phyloP scores from a whole-genome alignment of 2,888 invertebrate genomes.

The Xanthia togata region DNA sequence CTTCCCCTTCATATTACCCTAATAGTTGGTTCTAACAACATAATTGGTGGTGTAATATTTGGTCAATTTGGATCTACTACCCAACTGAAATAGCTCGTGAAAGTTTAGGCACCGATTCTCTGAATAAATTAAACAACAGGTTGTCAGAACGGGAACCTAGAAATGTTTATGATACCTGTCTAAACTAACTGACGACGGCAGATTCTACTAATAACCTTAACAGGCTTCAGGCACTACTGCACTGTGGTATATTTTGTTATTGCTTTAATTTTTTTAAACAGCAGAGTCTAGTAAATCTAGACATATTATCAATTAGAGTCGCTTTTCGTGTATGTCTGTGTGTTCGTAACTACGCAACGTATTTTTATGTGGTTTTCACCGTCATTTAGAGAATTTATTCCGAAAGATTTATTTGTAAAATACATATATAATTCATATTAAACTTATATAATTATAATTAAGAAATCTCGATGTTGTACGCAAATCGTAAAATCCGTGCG shows the following conservation, averaged over 20 bases:
- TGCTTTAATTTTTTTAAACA: neutral
- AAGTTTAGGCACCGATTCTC: conserved; percentile 42
- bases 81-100: conserved; percentile 27
- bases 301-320: neutral
- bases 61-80: conserved; percentile 47
- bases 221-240: neutral
- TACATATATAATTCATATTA: neutral
- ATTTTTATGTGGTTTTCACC: neutral
- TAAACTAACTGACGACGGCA: conserved; percentile 46
- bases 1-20: conserved; percentile 23
- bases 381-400: neutral
- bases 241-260: neutral
- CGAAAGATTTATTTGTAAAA: too few relatives aligned
- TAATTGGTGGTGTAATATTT: conserved; percentile 53
- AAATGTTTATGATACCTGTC: conserved; percentile 59
- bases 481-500: neutral
- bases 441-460: neutral
- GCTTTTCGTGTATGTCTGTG: neutral
- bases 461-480: neutral
- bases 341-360: too few relatives aligned
- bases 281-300: neutral
- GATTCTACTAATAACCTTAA: conserved; percentile 33
- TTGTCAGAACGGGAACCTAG: conserved; percentile 57
- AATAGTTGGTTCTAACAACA: conserved; percentile 41
- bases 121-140: conserved; percentile 61